Evolutionary conservation across 2,797 vertebrate species (phyloP).

Genomic region (Anniella stebbinsi): DNA sequence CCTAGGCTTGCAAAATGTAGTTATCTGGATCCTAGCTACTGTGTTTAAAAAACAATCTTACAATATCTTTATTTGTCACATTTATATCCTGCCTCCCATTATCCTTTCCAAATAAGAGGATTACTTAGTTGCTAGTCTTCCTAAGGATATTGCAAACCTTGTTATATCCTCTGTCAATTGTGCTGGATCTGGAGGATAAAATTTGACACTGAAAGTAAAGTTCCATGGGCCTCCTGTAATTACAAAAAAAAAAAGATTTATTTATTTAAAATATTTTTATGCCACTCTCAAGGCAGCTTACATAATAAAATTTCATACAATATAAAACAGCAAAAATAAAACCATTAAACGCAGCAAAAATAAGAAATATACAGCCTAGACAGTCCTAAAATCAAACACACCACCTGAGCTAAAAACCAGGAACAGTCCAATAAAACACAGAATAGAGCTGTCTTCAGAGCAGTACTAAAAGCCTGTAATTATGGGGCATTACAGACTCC

Average conservation of each 20-base stretch:
- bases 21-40: neutral
- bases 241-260: conserved; percentile 44
- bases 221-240: conserved; percentile 88
- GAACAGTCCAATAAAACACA: too few species aligned
- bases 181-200: conserved; percentile 95
- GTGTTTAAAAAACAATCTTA: neutral
- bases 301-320: too few species aligned
- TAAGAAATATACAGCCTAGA: too few species aligned
- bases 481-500: too few species aligned
- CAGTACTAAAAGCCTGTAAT: too few species aligned
- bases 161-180: conserved; percentile 98
- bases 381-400: too few species aligned
- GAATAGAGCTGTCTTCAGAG: too few species aligned
- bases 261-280: too few species aligned
- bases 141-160: conserved; percentile 79
- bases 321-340: too few species aligned
- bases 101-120: neutral
- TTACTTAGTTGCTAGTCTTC: neutral
- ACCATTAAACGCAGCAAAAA: too few species aligned
- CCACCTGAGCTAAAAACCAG: too few species aligned
- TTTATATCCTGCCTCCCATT: neutral
- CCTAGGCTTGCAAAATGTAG: neutral
- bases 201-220: conserved; percentile 97
- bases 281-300: too few species aligned
- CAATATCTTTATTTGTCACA: neutral